phyloP scores from a whole-genome alignment of 2,797 vertebrate species.

The Micromesistius poutassou region DNA sequence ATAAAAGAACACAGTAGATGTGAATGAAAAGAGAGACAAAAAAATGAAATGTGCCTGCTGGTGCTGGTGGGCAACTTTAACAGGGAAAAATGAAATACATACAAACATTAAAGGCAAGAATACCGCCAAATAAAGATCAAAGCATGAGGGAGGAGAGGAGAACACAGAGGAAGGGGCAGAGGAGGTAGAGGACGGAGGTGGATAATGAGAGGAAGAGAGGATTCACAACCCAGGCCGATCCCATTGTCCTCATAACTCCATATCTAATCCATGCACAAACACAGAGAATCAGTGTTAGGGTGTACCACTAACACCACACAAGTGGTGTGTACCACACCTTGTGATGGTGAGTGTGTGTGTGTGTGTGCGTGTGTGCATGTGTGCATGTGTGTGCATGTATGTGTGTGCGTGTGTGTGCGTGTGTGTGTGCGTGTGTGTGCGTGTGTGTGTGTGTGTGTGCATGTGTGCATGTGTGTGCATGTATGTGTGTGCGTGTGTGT shows the following conservation, averaged over 20 bases:
- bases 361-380: no score
- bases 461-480: no score
- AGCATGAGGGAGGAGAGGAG: conserved; percentile 25
- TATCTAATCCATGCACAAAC: conserved; percentile 30
- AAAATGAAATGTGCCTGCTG: no score
- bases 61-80: not conserved
- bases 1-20: no score
- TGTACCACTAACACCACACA: no score
- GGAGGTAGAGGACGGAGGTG: not conserved
- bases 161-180: not conserved
- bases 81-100: not conserved
- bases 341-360: conserved; percentile 1
- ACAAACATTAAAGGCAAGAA: conserved; percentile 7
- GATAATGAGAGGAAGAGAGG: conserved; percentile 11
- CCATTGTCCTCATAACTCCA: conserved; percentile 30
- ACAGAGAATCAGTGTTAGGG: not conserved
- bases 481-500: no score
- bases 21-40: not conserved
- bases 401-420: no score
- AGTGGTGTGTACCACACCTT: not conserved
- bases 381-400: no score
- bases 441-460: no score
- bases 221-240: conserved; percentile 31
- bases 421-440: no score
- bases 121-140: conserved; percentile 11